Base-by-base conservation (phyloP, 2,797 vertebrate genomes). In the Peromyscus nudipes region DNA sequence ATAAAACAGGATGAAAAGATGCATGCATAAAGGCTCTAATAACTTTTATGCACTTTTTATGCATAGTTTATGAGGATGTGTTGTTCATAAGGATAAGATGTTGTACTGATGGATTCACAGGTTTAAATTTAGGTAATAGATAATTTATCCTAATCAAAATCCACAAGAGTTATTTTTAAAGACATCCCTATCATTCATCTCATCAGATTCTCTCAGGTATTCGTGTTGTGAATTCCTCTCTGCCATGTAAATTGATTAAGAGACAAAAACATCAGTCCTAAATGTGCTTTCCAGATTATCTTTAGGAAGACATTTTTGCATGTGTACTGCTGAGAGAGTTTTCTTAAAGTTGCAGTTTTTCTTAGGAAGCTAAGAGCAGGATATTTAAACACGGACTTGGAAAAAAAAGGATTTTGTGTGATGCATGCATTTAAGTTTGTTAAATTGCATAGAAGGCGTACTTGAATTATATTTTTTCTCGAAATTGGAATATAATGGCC, bases 131-230 rank as follows among this genome's bases (percentile, higher is more conserved):
- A 97, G 86, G 75, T 76, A 76, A 91, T 91, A 95, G 94, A 96
- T 92, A 96, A 97, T 98, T 96, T 96, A 43, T 94, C 77, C 87
- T 94, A 95, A 96, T 96, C 64, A 97, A 90, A 98, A 86, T 92
- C 57, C n/a, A 75, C 37, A 90, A 29, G 62, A 95, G 86, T 96
- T 97, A 97, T 91, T 94, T 97, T 97, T 97, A 80, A 96, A 97
- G 67, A 95, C 46, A 94, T 67, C 7, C 14, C 57, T 77, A 96
- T 97, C 89, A 91, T 89, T 96, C 93, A 95, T 91, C 67, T 96
- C 93, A 91, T 97, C 85, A 97, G 88, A 89, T 95, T 95, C 85
- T 91, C 62, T 91, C 77, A 91, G 40, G 75, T 84, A 97, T 77
- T 75, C 79, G 49, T 79, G 77, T 40, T 92, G 80, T 94, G 67